Evolutionary conservation across 2,888 invertebrate genomes (phyloP), one percentile per base, ranked within the genome.

Genomic region (Perizoma affinitatum): DNA sequence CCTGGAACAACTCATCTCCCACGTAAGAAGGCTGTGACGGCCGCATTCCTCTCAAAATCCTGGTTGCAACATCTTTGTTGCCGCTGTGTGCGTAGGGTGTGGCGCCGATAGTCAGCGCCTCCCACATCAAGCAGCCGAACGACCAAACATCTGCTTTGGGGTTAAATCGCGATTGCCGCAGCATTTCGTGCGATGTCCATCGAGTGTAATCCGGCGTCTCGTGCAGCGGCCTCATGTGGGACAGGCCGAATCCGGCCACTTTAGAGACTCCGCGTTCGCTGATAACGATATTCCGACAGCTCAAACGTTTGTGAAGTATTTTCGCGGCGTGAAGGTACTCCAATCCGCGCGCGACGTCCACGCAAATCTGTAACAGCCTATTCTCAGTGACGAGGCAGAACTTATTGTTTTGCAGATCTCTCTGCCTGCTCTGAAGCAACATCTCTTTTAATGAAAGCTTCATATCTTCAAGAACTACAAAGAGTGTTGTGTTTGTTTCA

Each of bases 121-220:
- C 97, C 97, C 97, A 97, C 64, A 97, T 87, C 8, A 97, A 81
- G 62, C 96, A 95, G 0, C 96, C 97, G 82, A 95, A 97, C 0
- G 97, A 96, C 97, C 97, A 97, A 5, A 96, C 93, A 75, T 97
- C 96, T 56, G 96, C 96, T 74, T 96, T 95, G 5, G 92, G 87
- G n/a, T 95, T 94, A 69, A 93, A 95, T 51, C 95, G 94, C 53
- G 94, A 95, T 72, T 95, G 94, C 38, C 94, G 94, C 66, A 97
- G 90, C 73, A 96, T 95, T 83, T 97, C 97, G 34, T 95, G 94
- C 0, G 97, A 95, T 6, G 95, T 95, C 97, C 97, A 97, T 46
- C 97, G 90, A 0, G 95, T 94, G 70, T 95, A 95, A 75, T 97
- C 96, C 1, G 95, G 93, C 49, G 95, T 94, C 78, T 95, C 94